phyloP scores from a whole-genome alignment of 2,797 vertebrate species.

The Squalus acanthias region DNA sequence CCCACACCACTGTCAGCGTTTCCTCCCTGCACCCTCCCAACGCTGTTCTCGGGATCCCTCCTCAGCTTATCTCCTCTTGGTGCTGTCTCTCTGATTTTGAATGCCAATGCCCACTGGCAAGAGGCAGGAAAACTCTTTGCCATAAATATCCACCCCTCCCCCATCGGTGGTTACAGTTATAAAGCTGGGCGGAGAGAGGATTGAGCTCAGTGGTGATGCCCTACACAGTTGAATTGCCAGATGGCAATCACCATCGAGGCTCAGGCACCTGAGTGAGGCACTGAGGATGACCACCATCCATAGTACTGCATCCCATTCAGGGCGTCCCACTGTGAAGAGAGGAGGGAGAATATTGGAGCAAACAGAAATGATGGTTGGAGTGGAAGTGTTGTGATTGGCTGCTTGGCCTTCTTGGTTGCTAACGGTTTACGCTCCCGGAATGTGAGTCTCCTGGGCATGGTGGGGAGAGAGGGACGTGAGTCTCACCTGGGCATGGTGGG shows the following conservation, averaged over 20 bases:
- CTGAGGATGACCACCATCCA: not conserved
- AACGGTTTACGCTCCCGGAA: not conserved
- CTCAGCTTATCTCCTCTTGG: not conserved
- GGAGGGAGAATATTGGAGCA: not conserved
- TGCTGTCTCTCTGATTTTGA: not conserved
- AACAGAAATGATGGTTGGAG: not conserved
- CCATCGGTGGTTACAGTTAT: not conserved
- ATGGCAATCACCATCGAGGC: not conserved
- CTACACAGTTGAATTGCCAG: not conserved
- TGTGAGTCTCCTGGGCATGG: not conserved
- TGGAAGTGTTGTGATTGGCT: not conserved
- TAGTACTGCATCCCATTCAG: not conserved
- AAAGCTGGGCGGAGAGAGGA: not conserved
- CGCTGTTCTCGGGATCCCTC: not conserved
- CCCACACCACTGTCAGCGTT: not conserved
- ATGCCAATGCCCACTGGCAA: not conserved
- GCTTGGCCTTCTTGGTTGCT: not conserved
- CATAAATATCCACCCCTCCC: not conserved
- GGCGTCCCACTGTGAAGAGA: not conserved
- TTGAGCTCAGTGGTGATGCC: not conserved
- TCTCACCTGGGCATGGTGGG: not conserved
- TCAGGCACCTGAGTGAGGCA: not conserved
- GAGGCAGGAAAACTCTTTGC: not conserved
- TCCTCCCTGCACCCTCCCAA: not conserved
- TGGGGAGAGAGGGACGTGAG: too few species aligned